Evolutionary conservation across 2,888 invertebrate genomes (phyloP).

Genomic region (Synanthedon vespiformis): DNA sequence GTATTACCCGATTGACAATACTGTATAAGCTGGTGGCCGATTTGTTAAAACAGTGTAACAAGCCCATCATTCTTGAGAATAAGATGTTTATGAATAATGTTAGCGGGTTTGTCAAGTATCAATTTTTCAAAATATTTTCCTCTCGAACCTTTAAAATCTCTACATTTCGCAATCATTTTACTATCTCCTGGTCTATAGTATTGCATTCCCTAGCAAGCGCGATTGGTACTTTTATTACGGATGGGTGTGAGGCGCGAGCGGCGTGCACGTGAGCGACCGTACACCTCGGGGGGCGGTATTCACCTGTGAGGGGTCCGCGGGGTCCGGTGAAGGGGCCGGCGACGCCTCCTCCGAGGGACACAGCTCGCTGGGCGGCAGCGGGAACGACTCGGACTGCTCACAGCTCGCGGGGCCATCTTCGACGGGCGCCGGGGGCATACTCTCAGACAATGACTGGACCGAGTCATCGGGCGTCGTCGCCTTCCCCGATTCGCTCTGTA

Average conservation of each 20-base stretch:
- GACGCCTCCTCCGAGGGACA: conserved; percentile 11
- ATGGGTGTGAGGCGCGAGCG: background rate
- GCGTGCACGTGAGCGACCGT: background rate
- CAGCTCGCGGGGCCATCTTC: conserved; percentile 5
- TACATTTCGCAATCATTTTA: no score
- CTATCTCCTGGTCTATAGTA: no score
- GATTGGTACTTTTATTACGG: background rate
- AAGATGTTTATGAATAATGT: no score
- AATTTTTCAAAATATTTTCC: no score
- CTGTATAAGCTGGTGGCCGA: no score
- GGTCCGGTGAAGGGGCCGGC: conserved; percentile 5
- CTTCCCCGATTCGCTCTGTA: conserved; percentile 6
- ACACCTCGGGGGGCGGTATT: conserved; percentile 31
- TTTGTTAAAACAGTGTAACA: no score
- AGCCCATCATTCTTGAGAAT: no score
- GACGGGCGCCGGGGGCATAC: conserved; percentile 7
- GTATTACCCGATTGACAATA: no score
- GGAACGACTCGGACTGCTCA: conserved; percentile 20
- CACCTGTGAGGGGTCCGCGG: conserved; percentile 38
- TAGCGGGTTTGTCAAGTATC: no score
- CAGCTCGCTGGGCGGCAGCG: conserved; percentile 22
- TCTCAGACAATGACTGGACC: conserved; percentile 11
- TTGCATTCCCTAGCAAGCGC: no score
- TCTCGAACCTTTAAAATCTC: no score
- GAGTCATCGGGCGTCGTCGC: conserved; percentile 2